phyloP scores from a whole-genome alignment of 1,140 invertebrate genomes.

The Centruroides sculpturatus region DNA sequence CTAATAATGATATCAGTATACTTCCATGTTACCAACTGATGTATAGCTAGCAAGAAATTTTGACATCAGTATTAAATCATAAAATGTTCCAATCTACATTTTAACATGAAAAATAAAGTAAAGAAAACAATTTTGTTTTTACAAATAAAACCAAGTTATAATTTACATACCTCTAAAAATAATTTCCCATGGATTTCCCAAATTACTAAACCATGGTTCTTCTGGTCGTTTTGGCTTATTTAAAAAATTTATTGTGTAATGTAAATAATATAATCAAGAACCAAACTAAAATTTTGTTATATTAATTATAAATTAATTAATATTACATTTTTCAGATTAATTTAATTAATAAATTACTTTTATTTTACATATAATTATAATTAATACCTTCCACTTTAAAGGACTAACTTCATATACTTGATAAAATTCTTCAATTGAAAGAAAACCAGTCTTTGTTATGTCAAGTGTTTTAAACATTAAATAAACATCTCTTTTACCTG shows the following conservation, averaged over 20 bases:
- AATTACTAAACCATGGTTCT: too few species aligned
- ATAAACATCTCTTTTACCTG: constrained; percentile 57
- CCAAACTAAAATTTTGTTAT: too few species aligned
- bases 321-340: not conserved
- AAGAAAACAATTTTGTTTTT: too few species aligned
- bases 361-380: not conserved
- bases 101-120: too few species aligned
- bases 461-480: constrained; percentile 70
- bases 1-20: constrained; percentile 21
- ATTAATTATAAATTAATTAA: not conserved
- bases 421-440: constrained; percentile 60
- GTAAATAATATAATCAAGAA: too few species aligned
- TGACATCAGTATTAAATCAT: too few species aligned
- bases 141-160: too few species aligned
- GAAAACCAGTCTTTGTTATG: constrained; percentile 41
- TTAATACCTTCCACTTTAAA: constrained; percentile 44
- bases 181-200: too few species aligned
- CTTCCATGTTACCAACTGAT: constrained; percentile 5
- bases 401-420: constrained; percentile 56
- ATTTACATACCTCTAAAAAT: too few species aligned
- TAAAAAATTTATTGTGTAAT: not conserved
- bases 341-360: too few species aligned
- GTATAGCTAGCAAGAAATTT: constrained; percentile 2
- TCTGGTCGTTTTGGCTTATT: not conserved
- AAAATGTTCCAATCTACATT: too few species aligned